Base-by-base conservation (phyloP, 2,888 invertebrate genomes). In the Piscicola geometra region DNA sequence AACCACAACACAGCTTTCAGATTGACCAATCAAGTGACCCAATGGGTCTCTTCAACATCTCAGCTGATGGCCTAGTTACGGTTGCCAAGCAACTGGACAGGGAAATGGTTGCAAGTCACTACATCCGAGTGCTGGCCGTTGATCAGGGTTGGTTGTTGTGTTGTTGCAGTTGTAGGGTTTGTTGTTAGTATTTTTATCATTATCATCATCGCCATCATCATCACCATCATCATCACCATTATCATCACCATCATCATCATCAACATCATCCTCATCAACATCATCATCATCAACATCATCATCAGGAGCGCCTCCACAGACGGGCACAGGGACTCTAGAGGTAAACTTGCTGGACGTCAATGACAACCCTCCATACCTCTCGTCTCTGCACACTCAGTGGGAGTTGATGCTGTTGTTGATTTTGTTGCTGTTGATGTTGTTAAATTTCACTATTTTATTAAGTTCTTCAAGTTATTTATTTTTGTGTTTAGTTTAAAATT, bases 321-420 rank as follows among this genome's bases (percentile, higher is more conserved):
- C 82, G 86, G 90, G 96, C 9, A 95, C 95, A 77, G 96, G 95
- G 73, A 95, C 95, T 78, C 93, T 96, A 67, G 94, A 93, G 66
- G 94, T 97, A 87, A 89, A 92, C 83, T 88, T 99, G 78, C 89
- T 93, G 78, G 98, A 98, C 86, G 93, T 96, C 70, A 98, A 98
- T 88, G 97, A 98, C 88, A 97, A 97, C 88, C 93, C 93, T 86
- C 97, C 97, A 18, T 56, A 15, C 60, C 60, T 56, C 12, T 9
- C 25, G 5, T n/a, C 60, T 25, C 25, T 21, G 9, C n/a, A 56
- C 5, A 9, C 60, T 21, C 41, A 41, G 15, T 41, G 41, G 41
- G 41, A n/a, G n/a, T 41, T 5, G 41, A 5, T 41, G 41, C 9
- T 41, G 41, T 41, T 5, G 41, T 15, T 41, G 41, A 15, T 41